These are phyloP conservation scores for Siderastrea siderea DNA, from an alignment of 92 coral and sea anemone species.

Conservation along the genomic window DNA sequence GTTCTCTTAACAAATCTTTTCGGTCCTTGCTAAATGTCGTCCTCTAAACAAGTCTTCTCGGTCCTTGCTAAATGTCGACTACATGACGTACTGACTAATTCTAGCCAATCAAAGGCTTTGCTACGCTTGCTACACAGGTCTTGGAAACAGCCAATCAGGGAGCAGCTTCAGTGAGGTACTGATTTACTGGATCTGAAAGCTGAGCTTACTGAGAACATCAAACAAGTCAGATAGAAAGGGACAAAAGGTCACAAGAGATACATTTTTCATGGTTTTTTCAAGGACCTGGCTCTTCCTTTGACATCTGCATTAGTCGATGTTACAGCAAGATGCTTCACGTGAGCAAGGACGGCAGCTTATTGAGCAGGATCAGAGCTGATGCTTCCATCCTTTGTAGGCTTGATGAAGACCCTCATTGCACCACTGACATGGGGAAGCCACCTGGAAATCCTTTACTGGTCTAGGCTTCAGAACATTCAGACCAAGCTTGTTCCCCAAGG, in stretches of 20 bases:
- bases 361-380: slow-evolving; percentile 26
- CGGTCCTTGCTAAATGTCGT: no score
- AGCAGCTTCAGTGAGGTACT: no score
- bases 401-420: slow-evolving; percentile 41
- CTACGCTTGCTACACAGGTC: no score
- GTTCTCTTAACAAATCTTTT: no score
- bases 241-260: slow-evolving; percentile 49
- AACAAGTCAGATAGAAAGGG: slow-evolving; percentile 56
- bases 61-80: no score
- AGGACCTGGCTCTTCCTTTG: slow-evolving; percentile 53
- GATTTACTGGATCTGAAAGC: slow-evolving; percentile 50
- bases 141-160: no score
- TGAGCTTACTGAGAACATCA: slow-evolving; percentile 50
- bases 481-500: slow-evolving; percentile 50
- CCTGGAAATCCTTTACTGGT: slow-evolving; percentile 45
- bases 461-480: slow-evolving; percentile 42
- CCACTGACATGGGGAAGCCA: slow-evolving; percentile 62
- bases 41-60: no score
- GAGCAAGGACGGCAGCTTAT: slow-evolving; percentile 43
- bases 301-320: slow-evolving; percentile 47
- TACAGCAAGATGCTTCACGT: slow-evolving; percentile 53
- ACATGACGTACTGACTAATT: no score
- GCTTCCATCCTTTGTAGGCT: slow-evolving; percentile 7
- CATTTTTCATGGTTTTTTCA: slow-evolving; percentile 27
- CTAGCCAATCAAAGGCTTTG: no score